These are phyloP conservation scores for Tupaia tana DNA, from an alignment of 2,113 vertebrate genomes.

Conservation along the genomic window DNA sequence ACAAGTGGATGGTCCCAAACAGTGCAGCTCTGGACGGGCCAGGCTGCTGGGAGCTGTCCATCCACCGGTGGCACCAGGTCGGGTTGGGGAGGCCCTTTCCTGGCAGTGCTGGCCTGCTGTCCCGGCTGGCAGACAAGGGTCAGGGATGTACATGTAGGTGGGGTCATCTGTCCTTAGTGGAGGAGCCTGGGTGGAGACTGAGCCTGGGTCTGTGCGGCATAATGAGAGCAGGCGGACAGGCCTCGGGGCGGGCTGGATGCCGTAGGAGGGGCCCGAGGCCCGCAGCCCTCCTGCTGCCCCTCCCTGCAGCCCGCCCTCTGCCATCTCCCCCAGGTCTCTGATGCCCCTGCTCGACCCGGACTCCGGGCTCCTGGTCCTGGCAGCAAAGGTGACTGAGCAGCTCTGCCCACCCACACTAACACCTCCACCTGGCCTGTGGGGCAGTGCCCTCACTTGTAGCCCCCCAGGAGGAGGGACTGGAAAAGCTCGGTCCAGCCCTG, in stretches of 20 bases:
- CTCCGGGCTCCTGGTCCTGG: slow-evolving; percentile 92
- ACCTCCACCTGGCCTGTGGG: not conserved
- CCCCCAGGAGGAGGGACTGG: not conserved
- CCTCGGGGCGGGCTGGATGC: not conserved
- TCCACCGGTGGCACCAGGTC: too few species aligned
- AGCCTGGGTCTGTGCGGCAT: too few species aligned
- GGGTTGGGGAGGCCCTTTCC: not conserved
- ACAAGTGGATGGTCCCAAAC: not conserved
- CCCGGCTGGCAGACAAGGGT: not conserved
- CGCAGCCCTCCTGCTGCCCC: not conserved
- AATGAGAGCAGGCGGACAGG: not conserved
- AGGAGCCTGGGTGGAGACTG: not conserved
- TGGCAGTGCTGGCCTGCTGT: not conserved
- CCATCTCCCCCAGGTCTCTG: slow-evolving; percentile 85
- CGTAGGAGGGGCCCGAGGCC: not conserved
- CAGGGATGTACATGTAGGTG: too few species aligned
- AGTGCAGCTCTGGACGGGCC: not conserved
- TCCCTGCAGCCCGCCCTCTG: not conserved
- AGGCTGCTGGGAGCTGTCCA: not conserved
- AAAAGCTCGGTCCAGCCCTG: not conserved
- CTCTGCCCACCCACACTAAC: not conserved
- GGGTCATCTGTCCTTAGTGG: not conserved
- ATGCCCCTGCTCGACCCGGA: slow-evolving; percentile 93
- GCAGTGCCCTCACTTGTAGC: not conserved
- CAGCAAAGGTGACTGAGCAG: slow-evolving; percentile 90